Percentiles rank a stretch among this genome's conserved stretches.
phyloP scores from a whole-genome alignment of 2,113 vertebrate genomes.

The Zosterops pallidus region DNA sequence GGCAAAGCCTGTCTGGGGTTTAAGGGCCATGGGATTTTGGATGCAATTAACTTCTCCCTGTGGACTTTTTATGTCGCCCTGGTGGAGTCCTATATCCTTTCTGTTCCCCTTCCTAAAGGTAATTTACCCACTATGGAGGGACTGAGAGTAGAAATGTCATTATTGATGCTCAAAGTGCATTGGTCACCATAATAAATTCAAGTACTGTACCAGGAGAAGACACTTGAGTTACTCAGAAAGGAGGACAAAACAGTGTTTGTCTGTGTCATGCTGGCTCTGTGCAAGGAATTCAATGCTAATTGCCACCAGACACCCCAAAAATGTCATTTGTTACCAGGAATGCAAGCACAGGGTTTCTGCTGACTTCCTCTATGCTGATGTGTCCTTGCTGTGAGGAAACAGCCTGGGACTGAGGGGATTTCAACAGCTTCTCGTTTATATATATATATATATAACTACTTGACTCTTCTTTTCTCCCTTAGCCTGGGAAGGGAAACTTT shows the following conservation, averaged over 20 bases:
- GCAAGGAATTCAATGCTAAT: background rate
- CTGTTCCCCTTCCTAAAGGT: background rate
- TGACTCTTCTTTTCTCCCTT: background rate
- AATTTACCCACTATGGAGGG: background rate
- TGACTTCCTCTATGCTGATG: background rate
- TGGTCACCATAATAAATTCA: background rate
- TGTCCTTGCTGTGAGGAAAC: background rate
- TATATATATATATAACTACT: background rate
- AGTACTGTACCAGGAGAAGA: background rate
- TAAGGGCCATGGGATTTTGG: background rate
- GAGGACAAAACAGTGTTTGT: background rate
- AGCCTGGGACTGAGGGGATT: background rate
- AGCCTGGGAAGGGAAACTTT: background rate
- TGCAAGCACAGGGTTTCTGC: background rate
- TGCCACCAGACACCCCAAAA: background rate
- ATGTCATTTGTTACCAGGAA: background rate
- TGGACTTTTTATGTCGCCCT: background rate
- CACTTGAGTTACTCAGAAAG: background rate
- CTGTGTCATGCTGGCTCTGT: background rate
- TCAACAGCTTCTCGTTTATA: background rate
- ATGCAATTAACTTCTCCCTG: background rate
- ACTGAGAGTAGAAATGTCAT: background rate
- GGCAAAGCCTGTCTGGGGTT: background rate
- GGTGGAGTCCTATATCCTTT: background rate
- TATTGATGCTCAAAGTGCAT: background rate